Evolutionary conservation across 1,140 invertebrate genomes (phyloP), one percentile per base, ranked within the genome.

Genomic region (Drosophila albomicans): DNA sequence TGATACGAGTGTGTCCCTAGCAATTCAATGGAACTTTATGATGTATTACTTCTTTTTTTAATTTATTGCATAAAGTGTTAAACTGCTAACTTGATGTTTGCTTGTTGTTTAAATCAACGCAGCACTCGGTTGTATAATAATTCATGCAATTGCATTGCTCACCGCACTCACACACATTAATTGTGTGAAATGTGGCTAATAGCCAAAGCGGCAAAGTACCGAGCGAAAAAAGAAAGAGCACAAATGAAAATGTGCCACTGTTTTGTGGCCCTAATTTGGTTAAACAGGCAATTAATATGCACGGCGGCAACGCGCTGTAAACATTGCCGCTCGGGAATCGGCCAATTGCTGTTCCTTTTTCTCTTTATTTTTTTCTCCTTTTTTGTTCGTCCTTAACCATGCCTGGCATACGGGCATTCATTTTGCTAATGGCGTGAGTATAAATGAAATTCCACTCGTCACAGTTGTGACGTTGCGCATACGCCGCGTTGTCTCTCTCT

Each of bases 201-300:
- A 32, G 54, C 6, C 43, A 16, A 64, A 45, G 32, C 8, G 2
- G 2, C 8, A 41, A 67, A 30, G 16, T 32, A 45, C 25, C 13
- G 20, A 25, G 63, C 38, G 16, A 25, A 35, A 48, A n/a, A 48
- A 59, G 38, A 66, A 30, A 16, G 13, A 25, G 20, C 20, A 25
- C 35, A 7, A 56, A 72, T 57, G 54, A 16, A 16, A 57, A 71
- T 69, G 35, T 79, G 54, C 65, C 79, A 52, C 65, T 75, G 81
- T 85, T 84, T 79, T 84, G 81, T 78, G 78, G 68, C 82, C 69
- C 77, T 81, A 86, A 86, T 86, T 86, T 86, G 79, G 75, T 81
- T 87, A 87, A 87, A 74, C 82, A 87, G 82, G 82, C 82, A 87
- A 87, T 87, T 87, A 87, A 87, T 87, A 87, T 87, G 82, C 82